Percentiles rank a stretch among this genome's conserved stretches.
phyloP scores from a whole-genome alignment of 2,113 vertebrate species.

The Bos javanicus region DNA sequence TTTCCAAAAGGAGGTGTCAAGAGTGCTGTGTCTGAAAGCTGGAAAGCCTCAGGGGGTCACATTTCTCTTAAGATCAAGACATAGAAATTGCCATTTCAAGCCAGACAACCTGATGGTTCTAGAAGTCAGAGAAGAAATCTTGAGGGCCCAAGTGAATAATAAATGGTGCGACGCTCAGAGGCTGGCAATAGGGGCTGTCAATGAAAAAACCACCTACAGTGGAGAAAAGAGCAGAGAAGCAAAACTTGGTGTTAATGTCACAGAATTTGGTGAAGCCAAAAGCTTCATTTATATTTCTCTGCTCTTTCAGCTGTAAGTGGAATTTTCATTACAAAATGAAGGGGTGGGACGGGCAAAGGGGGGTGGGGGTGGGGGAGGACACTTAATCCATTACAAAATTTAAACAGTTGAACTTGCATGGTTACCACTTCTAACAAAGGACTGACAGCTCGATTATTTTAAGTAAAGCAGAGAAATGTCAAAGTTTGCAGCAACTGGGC shows the following conservation, averaged over 20 bases:
- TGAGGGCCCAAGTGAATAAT: slow-evolving; percentile 99
- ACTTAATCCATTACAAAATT: slow-evolving; percentile 86
- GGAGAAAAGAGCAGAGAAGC: slow-evolving; percentile 92
- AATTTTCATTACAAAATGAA: slow-evolving; percentile 90
- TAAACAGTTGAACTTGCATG: slow-evolving; percentile 85
- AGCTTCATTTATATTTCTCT: slow-evolving; percentile 89
- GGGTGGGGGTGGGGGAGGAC: slow-evolving; percentile 44
- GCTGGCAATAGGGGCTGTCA: slow-evolving; percentile 99
- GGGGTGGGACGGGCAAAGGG: slow-evolving; percentile 46
- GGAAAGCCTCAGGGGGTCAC: slow-evolving; percentile 79
- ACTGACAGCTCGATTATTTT: slow-evolving; percentile 86
- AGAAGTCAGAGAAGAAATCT: slow-evolving; percentile 99
- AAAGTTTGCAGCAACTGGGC: slow-evolving; percentile 89
- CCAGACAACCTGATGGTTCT: slow-evolving; percentile 92
- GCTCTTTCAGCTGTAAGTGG: slow-evolving; percentile 93
- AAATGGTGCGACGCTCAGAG: slow-evolving; percentile 97
- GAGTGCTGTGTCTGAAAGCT: slow-evolving; percentile 77
- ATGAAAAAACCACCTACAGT: slow-evolving; percentile 99
- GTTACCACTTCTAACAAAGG: slow-evolving; percentile 86
- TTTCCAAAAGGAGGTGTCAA: slow-evolving; percentile 75
- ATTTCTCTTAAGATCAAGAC: slow-evolving; percentile 81
- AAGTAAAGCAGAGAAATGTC: slow-evolving; percentile 92
- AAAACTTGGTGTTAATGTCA: slow-evolving; percentile 85
- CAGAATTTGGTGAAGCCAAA: slow-evolving; percentile 81
- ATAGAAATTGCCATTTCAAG: slow-evolving; percentile 85